Percentiles rank a stretch among this genome's conserved stretches.
Evolutionary conservation across 2,113 vertebrate genomes (phyloP).

Genomic region (Sula dactylatra): DNA sequence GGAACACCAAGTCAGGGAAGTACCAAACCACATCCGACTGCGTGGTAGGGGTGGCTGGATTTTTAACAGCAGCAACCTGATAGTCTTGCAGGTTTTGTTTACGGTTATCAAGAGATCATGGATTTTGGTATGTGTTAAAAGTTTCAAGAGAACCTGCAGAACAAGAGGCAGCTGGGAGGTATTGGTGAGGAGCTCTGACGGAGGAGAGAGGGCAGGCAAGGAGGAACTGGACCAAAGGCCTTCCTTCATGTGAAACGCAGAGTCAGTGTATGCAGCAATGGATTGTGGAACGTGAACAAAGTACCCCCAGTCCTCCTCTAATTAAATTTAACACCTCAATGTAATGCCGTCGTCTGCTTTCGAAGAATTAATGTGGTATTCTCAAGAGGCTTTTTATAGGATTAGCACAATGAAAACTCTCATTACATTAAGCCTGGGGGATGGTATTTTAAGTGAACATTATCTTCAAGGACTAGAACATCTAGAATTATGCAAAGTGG

Average conservation of each 20-base stretch:
- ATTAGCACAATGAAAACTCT: neutral
- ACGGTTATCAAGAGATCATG: neutral
- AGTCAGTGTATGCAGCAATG: fast-evolving
- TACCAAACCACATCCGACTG: neutral
- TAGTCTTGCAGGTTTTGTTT: neutral
- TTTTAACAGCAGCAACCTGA: neutral
- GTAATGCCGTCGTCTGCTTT: neutral
- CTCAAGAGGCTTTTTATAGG: neutral
- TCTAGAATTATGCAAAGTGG: neutral
- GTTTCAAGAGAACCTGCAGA: neutral
- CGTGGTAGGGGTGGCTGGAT: neutral
- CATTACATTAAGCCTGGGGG: neutral
- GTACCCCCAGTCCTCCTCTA: neutral
- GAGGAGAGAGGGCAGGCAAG: neutral
- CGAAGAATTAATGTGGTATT: neutral
- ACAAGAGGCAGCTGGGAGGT: neutral
- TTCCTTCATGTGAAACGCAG: neutral
- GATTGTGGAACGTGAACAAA: neutral
- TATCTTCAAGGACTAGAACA: neutral
- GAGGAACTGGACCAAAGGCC: neutral
- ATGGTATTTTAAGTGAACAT: neutral
- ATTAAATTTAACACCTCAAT: neutral
- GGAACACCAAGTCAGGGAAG: neutral
- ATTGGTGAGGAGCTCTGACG: neutral
- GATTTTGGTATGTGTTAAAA: neutral